These are phyloP conservation scores for Pipistrellus pipistrellus DNA, from an alignment of 2,797 vertebrate genomes.

Conservation along the genomic window DNA sequence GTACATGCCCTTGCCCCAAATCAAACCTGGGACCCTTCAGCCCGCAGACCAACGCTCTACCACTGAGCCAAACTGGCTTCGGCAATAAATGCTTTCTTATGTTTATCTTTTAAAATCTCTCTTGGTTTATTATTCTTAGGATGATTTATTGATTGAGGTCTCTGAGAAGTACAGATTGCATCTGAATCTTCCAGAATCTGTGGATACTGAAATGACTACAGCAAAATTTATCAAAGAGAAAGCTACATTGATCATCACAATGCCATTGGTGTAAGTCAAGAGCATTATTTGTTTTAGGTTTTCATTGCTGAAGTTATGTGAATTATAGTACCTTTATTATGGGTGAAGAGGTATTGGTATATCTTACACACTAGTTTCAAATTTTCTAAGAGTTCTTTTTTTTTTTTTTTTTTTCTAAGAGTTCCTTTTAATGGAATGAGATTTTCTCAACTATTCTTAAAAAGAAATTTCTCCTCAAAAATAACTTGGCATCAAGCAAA, in stretches of 20 bases:
- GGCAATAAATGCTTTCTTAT: no score
- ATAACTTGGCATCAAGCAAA: slow-evolving; percentile 33
- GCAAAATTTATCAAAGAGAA: slow-evolving; percentile 92
- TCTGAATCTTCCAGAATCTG: slow-evolving; percentile 89
- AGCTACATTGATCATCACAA: slow-evolving; percentile 87
- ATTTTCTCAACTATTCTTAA: slow-evolving; percentile 28
- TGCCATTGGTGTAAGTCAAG: slow-evolving; percentile 74
- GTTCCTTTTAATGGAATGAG: slow-evolving; percentile 19
- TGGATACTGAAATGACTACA: slow-evolving; percentile 90
- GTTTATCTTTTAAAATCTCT: no score
- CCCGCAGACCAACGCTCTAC: no score
- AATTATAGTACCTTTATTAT: slow-evolving; percentile 39
- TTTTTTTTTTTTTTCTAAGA: slow-evolving; percentile 22
- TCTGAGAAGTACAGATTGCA: slow-evolving; percentile 92
- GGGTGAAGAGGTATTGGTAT: slow-evolving; percentile 6
- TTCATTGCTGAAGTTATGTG: slow-evolving; percentile 2
- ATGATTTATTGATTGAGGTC: slow-evolving; percentile 92
- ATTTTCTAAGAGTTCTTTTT: slow-evolving; percentile 54
- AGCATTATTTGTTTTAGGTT: not conserved
- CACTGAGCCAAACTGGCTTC: no score
- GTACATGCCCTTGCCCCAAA: no score
- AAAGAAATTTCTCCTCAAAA: slow-evolving; percentile 14
- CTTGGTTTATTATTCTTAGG: slow-evolving; percentile 86
- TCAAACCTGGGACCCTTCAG: no score
- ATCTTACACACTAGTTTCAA: slow-evolving; percentile 45